Evolutionary conservation across 2,888 invertebrate genomes (phyloP).

Genomic region (Melanotus villosus): DNA sequence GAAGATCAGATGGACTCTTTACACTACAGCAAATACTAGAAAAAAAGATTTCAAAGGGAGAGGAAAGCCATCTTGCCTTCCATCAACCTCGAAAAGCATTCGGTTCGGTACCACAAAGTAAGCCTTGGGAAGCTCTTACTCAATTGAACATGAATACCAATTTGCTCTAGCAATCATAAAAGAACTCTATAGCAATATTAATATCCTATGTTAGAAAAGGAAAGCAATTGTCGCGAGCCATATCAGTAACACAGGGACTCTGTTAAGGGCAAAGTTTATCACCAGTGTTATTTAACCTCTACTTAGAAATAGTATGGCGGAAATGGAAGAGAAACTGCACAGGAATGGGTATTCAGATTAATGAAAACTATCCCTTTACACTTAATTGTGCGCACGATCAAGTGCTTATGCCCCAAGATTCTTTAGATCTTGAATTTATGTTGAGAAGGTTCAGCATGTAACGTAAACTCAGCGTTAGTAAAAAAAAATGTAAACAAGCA

Average conservation of each 20-base stretch:
- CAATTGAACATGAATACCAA: constrained; percentile 8
- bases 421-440: constrained; percentile 17
- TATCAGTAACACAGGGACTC: too few species aligned
- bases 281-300: too few species aligned
- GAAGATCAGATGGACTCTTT: neutral
- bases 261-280: constrained; percentile 7
- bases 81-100: neutral
- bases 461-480: too few species aligned
- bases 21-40: constrained; percentile 15
- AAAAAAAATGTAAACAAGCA: too few species aligned
- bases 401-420: neutral
- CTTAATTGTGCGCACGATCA: constrained; percentile 5
- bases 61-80: constrained; percentile 11
- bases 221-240: neutral
- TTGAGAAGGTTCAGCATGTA: too few species aligned
- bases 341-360: constrained; percentile 6
- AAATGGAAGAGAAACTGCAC: too few species aligned
- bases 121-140: too few species aligned
- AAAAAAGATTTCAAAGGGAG: constrained; percentile 13
- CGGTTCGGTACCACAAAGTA: neutral
- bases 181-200: constrained; percentile 22
- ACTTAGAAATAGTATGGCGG: too few species aligned
- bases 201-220: neutral
- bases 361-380: neutral
- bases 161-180: constrained; percentile 5